These are phyloP conservation scores for Hemaris fuciformis DNA, from an alignment of 2,888 invertebrate genomes.

Conservation along the genomic window DNA sequence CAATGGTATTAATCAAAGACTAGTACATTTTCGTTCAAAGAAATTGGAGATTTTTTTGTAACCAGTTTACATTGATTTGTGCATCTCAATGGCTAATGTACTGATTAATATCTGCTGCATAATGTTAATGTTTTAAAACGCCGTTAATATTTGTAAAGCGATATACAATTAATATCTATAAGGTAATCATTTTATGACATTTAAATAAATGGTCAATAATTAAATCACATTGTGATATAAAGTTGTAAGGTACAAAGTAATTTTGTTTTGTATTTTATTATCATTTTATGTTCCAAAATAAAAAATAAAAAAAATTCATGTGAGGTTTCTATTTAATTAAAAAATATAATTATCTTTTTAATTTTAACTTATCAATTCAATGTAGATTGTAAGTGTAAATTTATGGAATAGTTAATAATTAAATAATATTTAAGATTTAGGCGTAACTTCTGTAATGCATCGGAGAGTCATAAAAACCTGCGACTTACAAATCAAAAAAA, in stretches of 20 bases:
- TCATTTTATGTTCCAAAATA: background rate
- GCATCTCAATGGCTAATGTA: background rate
- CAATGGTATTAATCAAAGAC: background rate
- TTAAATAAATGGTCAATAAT: background rate
- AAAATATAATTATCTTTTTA: background rate
- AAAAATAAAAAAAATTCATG: background rate
- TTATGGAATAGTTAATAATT: background rate
- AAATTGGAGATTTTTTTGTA: background rate
- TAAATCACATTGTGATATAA: constrained; percentile 9
- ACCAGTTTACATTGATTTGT: background rate
- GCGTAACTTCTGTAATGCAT: background rate
- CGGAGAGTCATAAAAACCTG: background rate
- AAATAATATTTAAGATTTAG: background rate
- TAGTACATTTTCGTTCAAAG: background rate
- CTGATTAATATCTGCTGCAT: background rate
- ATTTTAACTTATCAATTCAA: background rate
- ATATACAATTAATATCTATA: background rate
- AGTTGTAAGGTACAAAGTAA: constrained; percentile 2
- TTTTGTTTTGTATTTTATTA: background rate
- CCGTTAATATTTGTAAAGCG: background rate
- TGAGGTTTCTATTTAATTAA: background rate
- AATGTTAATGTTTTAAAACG: background rate
- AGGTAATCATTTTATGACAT: background rate
- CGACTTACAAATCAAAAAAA: background rate
- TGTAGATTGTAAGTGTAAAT: background rate